Conservation (phyloP, 64 coral and sea anemone genomes). For the Montipora foliosa region DNA sequence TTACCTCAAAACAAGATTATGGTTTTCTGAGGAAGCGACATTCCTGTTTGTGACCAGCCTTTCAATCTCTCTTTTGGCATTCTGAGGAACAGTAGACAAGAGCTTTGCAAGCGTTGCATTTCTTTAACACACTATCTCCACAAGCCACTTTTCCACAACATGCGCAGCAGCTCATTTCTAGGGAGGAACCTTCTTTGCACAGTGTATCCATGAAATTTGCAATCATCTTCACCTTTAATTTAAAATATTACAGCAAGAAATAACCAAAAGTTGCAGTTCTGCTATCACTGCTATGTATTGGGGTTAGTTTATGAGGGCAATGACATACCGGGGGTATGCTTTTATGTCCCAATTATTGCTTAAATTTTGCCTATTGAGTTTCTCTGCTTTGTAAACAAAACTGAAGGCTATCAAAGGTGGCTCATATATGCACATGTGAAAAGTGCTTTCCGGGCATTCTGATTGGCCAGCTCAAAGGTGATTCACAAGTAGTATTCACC, state of each 20-base stretch:
- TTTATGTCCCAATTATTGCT: too few relatives aligned
- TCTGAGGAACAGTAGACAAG: slow-evolving; percentile 54
- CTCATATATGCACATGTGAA: too few relatives aligned
- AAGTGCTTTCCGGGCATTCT: too few relatives aligned
- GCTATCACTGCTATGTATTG: not conserved
- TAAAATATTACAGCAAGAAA: not conserved
- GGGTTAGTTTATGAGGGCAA: too few relatives aligned
- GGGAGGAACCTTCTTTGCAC: not conserved
- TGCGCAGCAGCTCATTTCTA: not conserved
- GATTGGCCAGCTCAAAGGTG: too few relatives aligned
- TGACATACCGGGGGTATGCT: too few relatives aligned
- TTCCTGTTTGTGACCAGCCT: slow-evolving; percentile 45
- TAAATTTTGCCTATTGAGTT: too few relatives aligned
- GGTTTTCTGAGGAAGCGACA: slow-evolving; percentile 16
- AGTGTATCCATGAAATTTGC: not conserved
- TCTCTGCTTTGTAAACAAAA: too few relatives aligned
- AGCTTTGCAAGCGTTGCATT: slow-evolving; percentile 56
- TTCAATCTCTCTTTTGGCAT: slow-evolving; percentile 61
- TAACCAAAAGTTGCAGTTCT: not conserved
- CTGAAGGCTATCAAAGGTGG: too few relatives aligned
- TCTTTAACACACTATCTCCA: slow-evolving; percentile 6
- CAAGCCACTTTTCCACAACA: slow-evolving; percentile 28
- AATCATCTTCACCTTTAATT: not conserved
- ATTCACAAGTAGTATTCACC: too few relatives aligned
- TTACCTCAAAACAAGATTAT: not conserved